Percentiles rank a stretch among this genome's conserved stretches.
Conservation (phyloP, 2,113 vertebrate genomes). For the Hystrix cristata region DNA sequence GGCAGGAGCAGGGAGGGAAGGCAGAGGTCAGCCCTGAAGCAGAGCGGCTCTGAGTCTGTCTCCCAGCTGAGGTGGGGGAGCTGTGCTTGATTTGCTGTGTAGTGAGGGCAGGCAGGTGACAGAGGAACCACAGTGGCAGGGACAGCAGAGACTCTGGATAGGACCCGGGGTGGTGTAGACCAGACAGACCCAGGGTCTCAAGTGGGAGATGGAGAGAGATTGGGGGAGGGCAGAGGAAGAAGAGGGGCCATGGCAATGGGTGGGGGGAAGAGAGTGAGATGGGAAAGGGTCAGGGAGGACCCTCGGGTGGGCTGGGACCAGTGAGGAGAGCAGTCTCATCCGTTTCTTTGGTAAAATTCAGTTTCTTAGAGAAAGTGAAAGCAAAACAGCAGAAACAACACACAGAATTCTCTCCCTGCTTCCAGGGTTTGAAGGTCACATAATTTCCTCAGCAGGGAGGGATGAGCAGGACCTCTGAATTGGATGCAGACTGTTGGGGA, state of each 20-base stretch:
- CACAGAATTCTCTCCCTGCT: not conserved
- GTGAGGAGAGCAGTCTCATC: not conserved
- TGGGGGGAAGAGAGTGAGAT: not conserved
- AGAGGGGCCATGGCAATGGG: not conserved
- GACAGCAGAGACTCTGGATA: not conserved
- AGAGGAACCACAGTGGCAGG: not conserved
- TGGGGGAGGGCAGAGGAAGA: not conserved
- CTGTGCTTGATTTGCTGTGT: not conserved
- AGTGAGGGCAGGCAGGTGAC: not conserved
- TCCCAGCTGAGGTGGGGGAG: not conserved
- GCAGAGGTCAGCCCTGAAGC: not conserved
- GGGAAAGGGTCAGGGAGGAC: not conserved
- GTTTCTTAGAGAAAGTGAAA: not conserved
- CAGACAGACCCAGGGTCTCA: not conserved
- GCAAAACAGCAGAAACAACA: not conserved
- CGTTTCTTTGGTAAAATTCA: not conserved
- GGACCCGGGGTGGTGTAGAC: not conserved
- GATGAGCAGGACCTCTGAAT: not conserved
- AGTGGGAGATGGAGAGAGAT: not conserved
- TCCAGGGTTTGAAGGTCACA: not conserved
- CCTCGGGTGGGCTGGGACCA: not conserved
- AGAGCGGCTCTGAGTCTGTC: not conserved
- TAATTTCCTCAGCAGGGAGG: not conserved
- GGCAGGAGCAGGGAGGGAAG: not conserved
- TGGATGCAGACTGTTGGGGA: not conserved